Base-by-base conservation (phyloP, 1,140 invertebrate genomes). In the Drosophila virilis region DNA sequence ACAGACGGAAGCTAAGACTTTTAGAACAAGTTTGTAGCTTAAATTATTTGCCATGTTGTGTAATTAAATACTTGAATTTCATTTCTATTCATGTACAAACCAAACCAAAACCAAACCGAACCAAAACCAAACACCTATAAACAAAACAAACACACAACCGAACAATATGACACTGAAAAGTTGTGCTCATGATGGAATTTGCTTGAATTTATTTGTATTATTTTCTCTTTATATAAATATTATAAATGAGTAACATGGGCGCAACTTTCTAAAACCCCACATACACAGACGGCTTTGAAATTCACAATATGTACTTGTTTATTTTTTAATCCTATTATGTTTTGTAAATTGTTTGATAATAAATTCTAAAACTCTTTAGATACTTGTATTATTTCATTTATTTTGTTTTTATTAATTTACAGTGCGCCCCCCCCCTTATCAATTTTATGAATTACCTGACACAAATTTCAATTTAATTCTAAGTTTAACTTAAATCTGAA, bases 1-100 rank as follows among this genome's bases (percentile, higher is more conserved):
- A 97, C 93, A 94, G 96, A 80, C 94, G 97, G 92, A 97, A 97
- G 93, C 94, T 97, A 77, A 94, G 96, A 88, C 95, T 97, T 77
- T 94, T 98, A 71, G 96, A 97, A 93, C 97, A 98, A 96, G 97
- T 97, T 93, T 93, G 93, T 92, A 92, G 91, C 91, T 92, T 92
- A 92, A 92, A 92, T 92, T 92, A 92, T 92, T 92, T 92, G 91
- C 91, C 91, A 92, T 92, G 91, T 92, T 92, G 91, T 92, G 91
- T 92, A 92, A 92, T 92, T 92, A 92, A 90, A 91, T 91, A 91
- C 82, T 91, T 91, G 85, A 91, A 91, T 91, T 91, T 91, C 83
- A 91, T 91, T 91, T 91, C 81, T 91, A 91, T 91, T 91, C 80
- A 91, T 91, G 80, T 86, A 90, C 82, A 81, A 88, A 83, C 80